Conservation (phyloP, 2,113 vertebrate genomes). For the Rhinogobius similis region DNA sequence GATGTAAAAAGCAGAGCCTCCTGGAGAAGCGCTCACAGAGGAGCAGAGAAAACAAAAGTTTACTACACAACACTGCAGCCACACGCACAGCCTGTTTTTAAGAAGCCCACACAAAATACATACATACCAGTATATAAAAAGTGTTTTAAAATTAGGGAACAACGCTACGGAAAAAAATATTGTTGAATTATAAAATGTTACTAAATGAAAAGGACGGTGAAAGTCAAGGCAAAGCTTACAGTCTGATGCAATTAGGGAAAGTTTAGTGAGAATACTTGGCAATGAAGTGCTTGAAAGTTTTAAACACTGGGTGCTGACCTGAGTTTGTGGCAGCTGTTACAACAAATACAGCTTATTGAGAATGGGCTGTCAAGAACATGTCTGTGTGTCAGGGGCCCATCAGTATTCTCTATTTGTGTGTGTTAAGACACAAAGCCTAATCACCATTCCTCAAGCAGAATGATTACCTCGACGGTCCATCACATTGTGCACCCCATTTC, state of each 20-base stretch:
- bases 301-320: slow-evolving; percentile 31
- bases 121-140: too few relatives aligned
- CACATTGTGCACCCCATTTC: slow-evolving; percentile 45
- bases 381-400: slow-evolving; percentile 24
- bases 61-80: neutral
- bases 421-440: slow-evolving; percentile 39
- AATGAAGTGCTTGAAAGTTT: slow-evolving; percentile 28
- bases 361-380: slow-evolving; percentile 32
- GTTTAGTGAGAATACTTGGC: slow-evolving; percentile 7
- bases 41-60: neutral
- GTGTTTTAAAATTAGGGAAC: too few relatives aligned
- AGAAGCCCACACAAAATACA: neutral
- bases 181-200: neutral
- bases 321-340: slow-evolving; percentile 34
- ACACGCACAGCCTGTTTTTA: neutral
- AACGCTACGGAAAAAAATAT: too few relatives aligned
- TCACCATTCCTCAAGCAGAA: slow-evolving; percentile 45
- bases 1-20: slow-evolving; percentile 25
- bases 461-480: slow-evolving; percentile 55
- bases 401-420: slow-evolving; percentile 12
- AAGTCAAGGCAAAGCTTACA: neutral
- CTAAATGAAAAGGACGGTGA: neutral
- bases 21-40: slow-evolving; percentile 29
- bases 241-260: neutral
- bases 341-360: slow-evolving; percentile 16